Base-by-base conservation (phyloP, 2,113 vertebrate genomes). In the Gambusia holbrooki region DNA sequence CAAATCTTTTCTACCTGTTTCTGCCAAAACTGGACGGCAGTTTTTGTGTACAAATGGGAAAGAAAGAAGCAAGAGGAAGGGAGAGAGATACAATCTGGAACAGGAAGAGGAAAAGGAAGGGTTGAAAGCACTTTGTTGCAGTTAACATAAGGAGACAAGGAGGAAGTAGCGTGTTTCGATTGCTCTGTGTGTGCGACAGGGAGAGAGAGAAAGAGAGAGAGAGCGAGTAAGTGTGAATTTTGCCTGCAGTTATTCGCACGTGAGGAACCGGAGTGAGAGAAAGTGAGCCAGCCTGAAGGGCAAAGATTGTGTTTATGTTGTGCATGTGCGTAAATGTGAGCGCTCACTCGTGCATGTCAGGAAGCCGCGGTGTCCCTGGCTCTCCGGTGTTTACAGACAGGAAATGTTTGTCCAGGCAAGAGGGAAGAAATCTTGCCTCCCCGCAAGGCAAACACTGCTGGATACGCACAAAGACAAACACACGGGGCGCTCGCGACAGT, bases 391-490 rank as follows among this genome's bases (percentile, higher is more conserved):
- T 92, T 93, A 91, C 92, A 87, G 87, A 82, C 89, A 93, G 93
- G 93, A 95, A 93, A 94, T 93, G 91, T 94, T 94, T 94, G 93
- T 94, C 92, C 91, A 89, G 85, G 88, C 80, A 86, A 90, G 89
- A 88, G 89, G 90, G 88, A 95, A 92, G 91, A 92, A 94, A 92
- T 89, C 80, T 77, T 70, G 74, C 84, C 72, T 74, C 74, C 84
- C 86, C 66, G 27, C 80, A 85, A 82, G 79, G 77, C 91, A 89
- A 83, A 88, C 86, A 84, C 84, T 68, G 74, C 60, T 58, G 75
- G 42, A 71, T 75, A 64, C 77, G 14, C 76, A 74, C 71, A 32
- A 54, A 63, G 29, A 60, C 54, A 45, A 42, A 76, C 65, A 74
- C 71, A 74, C 64, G 62, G 75, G 51, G 65, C 5, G 32, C 45